Conservation (phyloP, 2,797 vertebrate species). For the Merluccius polli region DNA sequence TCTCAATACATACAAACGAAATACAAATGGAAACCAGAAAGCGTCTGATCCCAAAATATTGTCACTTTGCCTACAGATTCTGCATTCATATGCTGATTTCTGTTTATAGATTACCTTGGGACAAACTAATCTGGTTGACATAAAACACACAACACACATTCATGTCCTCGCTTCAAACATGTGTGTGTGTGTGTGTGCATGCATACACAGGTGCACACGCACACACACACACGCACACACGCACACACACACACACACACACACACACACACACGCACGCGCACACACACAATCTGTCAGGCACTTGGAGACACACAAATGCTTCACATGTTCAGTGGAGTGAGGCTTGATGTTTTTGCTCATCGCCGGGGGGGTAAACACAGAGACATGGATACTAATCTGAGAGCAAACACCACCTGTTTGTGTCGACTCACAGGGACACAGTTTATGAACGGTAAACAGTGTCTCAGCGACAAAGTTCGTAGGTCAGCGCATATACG, state of each 20-base stretch:
- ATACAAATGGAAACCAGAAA: no score
- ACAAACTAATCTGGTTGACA: no score
- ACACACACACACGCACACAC: not conserved
- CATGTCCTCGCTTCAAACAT: no score
- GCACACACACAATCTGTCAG: not conserved
- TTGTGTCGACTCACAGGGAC: slow-evolving; percentile 52
- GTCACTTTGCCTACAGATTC: no score
- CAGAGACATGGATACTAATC: slow-evolving; percentile 53
- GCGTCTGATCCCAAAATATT: no score
- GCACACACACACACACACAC: not conserved
- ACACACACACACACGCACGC: not conserved
- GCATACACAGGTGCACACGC: not conserved
- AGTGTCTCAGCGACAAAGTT: not conserved
- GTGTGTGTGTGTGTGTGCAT: no score
- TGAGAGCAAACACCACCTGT: slow-evolving; percentile 48
- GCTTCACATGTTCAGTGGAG: slow-evolving; percentile 23
- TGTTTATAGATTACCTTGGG: no score
- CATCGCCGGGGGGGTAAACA: slow-evolving; percentile 54
- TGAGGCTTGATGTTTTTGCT: slow-evolving; percentile 39
- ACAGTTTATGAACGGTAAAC: slow-evolving; percentile 18
- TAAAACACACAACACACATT: no score
- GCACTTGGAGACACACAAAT: slow-evolving; percentile 4
- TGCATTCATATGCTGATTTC: no score
- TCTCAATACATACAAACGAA: no score
- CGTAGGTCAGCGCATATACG: not conserved